These are phyloP conservation scores for Nyctibius bracteatus DNA, from an alignment of 2,113 vertebrate genomes.

Conservation along the genomic window DNA sequence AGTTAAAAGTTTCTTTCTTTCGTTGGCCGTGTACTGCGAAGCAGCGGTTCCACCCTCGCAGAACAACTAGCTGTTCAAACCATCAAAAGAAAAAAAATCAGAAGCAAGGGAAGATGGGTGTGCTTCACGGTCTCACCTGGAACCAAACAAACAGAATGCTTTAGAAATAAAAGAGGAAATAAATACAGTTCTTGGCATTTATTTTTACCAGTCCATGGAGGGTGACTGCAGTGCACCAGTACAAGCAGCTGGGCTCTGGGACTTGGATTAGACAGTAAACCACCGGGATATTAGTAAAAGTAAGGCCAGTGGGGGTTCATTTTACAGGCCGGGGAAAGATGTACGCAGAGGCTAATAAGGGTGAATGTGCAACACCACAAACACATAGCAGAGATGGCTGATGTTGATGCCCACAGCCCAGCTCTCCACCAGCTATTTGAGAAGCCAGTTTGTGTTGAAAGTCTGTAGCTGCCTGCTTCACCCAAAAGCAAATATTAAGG, in stretches of 20 bases:
- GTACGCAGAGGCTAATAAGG: background rate
- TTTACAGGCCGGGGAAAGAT: background rate
- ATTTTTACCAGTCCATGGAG: background rate
- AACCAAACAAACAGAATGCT: background rate
- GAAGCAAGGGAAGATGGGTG: conserved; percentile 76
- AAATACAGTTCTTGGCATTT: background rate
- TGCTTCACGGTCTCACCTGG: conserved; percentile 66
- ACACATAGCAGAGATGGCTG: rapidly evolving
- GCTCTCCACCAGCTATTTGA: background rate
- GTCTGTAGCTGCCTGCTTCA: background rate
- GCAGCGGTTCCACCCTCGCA: conserved; percentile 60
- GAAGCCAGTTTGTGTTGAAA: background rate
- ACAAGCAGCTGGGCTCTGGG: background rate
- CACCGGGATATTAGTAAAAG: rapidly evolving
- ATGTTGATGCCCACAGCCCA: background rate
- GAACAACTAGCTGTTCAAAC: conserved; percentile 49
- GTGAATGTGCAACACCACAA: rapidly evolving
- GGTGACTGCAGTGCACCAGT: background rate
- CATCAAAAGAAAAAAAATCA: conserved; percentile 45
- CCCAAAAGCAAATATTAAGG: background rate
- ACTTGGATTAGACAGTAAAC: background rate
- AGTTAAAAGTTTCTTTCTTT: conserved; percentile 39
- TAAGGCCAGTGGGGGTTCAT: background rate
- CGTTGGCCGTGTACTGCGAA: conserved; percentile 51
- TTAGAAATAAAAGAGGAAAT: background rate